Base-by-base conservation (phyloP, 2,888 invertebrate genomes). In the Toxonevra muliebris region DNA sequence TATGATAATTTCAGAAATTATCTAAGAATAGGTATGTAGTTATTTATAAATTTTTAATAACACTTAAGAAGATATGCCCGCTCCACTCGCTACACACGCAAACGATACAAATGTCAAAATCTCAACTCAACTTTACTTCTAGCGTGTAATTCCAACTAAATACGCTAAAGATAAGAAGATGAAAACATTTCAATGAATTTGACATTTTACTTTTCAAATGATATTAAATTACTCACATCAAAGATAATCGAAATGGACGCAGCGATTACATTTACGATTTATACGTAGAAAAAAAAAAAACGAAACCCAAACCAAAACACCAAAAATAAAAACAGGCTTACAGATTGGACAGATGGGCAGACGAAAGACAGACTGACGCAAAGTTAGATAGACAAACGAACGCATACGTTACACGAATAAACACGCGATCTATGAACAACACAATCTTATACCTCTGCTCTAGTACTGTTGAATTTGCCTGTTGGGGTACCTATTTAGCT, bases 221-320 rank as follows among this genome's bases (percentile, higher is more conserved):
- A 76, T 78, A 81, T 80, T 79, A 79, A 79, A 78, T 80, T 79
- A 78, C 76, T 76, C 74, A 75, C 77, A 76, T 77, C 77, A 75
- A 71, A 75, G 79, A 78, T 78, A 80, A 81, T 80, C 80, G 77
- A 75, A 76, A 74, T 76, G 76, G 77, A 78, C 79, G 76, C 77
- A 77, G 76, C 77, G 79, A 79, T 80, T 79, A 76, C 74, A 63
- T 64, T 68, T 68, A 71, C 67, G 55, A 66, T 62, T 66, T 66
- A 71, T 68, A 61, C 57, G 59, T 50, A 59, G 61, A 69, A 58
- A 43, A 55, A 45, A 57, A 15, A 13, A 17, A 4, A 57, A 30
- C 8, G 20, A 40, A 13, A 30, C 50, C 48, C 50, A 40, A 3
- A 40, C 48, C 15, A 41, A 19, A 48, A 48, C 58, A 59, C 41